Conservation (phyloP, 2,113 vertebrate genomes). For the Corythoichthys intestinalis region DNA sequence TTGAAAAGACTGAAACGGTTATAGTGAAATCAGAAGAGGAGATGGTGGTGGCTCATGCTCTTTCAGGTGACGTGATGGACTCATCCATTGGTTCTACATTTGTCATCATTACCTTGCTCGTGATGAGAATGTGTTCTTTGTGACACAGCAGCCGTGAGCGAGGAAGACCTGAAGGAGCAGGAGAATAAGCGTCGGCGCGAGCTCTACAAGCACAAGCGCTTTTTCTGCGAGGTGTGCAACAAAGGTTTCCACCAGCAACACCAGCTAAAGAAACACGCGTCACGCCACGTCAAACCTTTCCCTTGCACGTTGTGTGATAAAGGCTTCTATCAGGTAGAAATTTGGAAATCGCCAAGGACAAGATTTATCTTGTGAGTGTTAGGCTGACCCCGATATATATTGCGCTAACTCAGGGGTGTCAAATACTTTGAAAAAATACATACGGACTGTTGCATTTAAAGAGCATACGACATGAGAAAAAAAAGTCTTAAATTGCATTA, state of each 20-base stretch:
- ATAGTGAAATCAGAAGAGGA: background rate
- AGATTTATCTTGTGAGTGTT: no score
- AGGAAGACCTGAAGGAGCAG: constrained; percentile 45
- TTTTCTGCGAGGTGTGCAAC: constrained; percentile 59
- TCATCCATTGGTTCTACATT: background rate
- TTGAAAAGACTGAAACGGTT: background rate
- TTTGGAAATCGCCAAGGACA: no score
- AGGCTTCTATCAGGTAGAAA: constrained; percentile 50
- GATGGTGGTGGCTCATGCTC: background rate
- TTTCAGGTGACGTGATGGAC: constrained; percentile 8
- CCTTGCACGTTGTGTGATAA: constrained; percentile 59
- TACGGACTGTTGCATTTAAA: no score
- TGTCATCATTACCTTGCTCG: background rate
- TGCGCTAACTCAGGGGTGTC: no score
- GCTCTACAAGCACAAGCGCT: constrained; percentile 59
- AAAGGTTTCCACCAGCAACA: constrained; percentile 63
- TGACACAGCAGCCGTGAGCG: constrained; percentile 27
- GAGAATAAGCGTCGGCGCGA: constrained; percentile 48
- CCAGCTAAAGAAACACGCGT: constrained; percentile 58
- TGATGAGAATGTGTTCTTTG: background rate
- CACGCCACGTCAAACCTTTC: constrained; percentile 52
- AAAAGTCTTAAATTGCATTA: no score
- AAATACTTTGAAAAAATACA: no score
- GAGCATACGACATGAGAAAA: no score
- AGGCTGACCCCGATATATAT: no score